Percentiles rank a stretch among this genome's conserved stretches.
Conservation (phyloP, 2,888 invertebrate species). For the Cataglyphis cursor region DNA sequence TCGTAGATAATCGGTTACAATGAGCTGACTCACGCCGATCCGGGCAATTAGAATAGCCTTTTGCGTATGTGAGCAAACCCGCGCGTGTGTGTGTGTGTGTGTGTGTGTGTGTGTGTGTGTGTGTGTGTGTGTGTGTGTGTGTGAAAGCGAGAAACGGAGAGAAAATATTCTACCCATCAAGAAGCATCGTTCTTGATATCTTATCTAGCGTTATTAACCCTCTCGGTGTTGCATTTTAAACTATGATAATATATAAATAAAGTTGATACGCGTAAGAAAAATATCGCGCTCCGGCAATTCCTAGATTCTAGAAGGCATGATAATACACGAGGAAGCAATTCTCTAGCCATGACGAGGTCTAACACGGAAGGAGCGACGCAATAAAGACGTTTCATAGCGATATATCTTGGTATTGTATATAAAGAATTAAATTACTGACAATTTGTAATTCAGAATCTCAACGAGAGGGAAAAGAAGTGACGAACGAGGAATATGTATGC, state of each 20-base stretch:
- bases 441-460: constrained; percentile 57
- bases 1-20: constrained; percentile 56
- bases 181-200: constrained; percentile 18
- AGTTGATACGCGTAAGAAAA: background rate
- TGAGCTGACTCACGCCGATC: constrained; percentile 69
- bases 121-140: background rate
- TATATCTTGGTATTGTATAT: constrained; percentile 36
- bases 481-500: background rate
- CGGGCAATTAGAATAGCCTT: constrained; percentile 67
- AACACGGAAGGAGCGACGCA: constrained; percentile 34
- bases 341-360: constrained; percentile 36
- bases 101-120: background rate
- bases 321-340: constrained; percentile 34
- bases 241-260: background rate
- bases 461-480: constrained; percentile 30
- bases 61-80: constrained; percentile 35
- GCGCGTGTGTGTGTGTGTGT: background rate
- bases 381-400: constrained; percentile 3
- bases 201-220: background rate
- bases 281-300: background rate
- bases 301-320: background rate
- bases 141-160: constrained; percentile 8
- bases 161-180: background rate
- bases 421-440: constrained; percentile 52
- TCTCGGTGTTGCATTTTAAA: background rate